Base-by-base conservation (phyloP, 2,113 vertebrate genomes). In the Cervus canadensis region DNA sequence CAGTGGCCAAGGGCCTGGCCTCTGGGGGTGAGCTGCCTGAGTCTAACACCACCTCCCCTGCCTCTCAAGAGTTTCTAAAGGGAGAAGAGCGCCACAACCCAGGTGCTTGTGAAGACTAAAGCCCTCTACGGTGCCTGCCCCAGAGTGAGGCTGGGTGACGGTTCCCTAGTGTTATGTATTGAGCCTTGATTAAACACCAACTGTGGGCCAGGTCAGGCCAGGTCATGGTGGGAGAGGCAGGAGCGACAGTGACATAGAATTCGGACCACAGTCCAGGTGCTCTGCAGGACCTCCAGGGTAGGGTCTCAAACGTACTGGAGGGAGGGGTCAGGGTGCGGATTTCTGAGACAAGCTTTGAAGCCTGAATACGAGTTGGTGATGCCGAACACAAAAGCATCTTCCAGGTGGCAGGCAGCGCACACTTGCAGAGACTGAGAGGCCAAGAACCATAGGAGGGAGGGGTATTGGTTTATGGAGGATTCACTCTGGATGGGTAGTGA, bases 271-370 rank as follows among this genome's bases (percentile, higher is more conserved):
- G 1, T 40, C 30, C 28, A 6, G n/a, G 62, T 12, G 52, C 36
- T 57, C 10, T 36, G 33, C 21, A 36, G 26, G 62, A 62, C 19
- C 48, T 64, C 52, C 12, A 33, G 30, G 19, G 57, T 43, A 40
- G 67, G 56, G 50, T 64, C 92, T 60, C 21, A 43, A 60, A 52
- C 5, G 1, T 2, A 17, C 33, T 10, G 8, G 23, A 28, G 28
- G 15, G 5, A 54, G 48, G 40, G 7, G 17, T 25, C 3, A 2
- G 33, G 14, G 1, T 5, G n/a, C 12, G 40, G 16, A 3, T 13
- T 9, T 36, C n/a, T 64, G 54, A 78, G 90, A 67, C 23, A 33
- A 36, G 17, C 59, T 43, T 74, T 62, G 81, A 91, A 90, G 82
- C 62, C 95, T 57, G 21, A 82, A 21, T 4, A 78, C 57, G 57